phyloP scores from a whole-genome alignment of 2,888 invertebrate species.

The Chirona hameri region DNA sequence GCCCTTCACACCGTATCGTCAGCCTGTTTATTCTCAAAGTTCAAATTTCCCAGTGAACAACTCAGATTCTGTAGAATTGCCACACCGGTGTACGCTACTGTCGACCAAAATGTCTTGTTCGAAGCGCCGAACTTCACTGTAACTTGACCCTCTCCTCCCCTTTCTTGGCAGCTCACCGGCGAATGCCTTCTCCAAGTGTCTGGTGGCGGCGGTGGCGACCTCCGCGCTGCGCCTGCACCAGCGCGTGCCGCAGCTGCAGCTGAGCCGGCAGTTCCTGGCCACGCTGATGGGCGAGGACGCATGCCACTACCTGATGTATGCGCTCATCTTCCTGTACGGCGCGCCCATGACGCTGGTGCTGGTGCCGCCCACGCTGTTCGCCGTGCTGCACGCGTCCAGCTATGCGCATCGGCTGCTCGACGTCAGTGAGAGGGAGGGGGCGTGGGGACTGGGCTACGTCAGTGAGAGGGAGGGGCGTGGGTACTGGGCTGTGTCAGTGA shows the following conservation, averaged over 20 bases:
- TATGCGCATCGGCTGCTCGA: slow-evolving; percentile 85
- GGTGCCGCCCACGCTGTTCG: slow-evolving; percentile 86
- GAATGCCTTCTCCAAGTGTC: slow-evolving; percentile 77
- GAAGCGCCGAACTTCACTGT: too few relatives aligned
- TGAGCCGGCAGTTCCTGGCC: slow-evolving; percentile 78
- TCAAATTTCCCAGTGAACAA: too few relatives aligned
- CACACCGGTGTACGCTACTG: too few relatives aligned
- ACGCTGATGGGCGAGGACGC: slow-evolving; percentile 53
- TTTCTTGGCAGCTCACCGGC: slow-evolving; percentile 38
- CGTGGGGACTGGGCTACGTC: too few relatives aligned
- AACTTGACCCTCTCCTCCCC: too few relatives aligned
- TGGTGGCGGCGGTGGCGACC: slow-evolving; percentile 89
- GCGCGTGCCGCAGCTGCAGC: slow-evolving; percentile 75
- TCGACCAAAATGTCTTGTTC: too few relatives aligned
- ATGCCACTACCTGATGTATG: slow-evolving; percentile 94
- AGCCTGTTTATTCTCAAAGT: too few relatives aligned
- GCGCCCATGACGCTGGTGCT: slow-evolving; percentile 77
- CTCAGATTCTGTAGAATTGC: too few relatives aligned
- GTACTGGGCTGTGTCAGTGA: too few relatives aligned
- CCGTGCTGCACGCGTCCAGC: slow-evolving; percentile 84
- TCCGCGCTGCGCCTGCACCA: slow-evolving; percentile 94
- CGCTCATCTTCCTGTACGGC: slow-evolving; percentile 87
- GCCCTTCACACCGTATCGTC: too few relatives aligned
- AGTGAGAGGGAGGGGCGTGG: too few relatives aligned
- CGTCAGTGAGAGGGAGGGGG: slow-evolving; percentile 62